Evolutionary conservation across 2,113 vertebrate genomes (phyloP).

Genomic region (Triplophysa rosa): DNA sequence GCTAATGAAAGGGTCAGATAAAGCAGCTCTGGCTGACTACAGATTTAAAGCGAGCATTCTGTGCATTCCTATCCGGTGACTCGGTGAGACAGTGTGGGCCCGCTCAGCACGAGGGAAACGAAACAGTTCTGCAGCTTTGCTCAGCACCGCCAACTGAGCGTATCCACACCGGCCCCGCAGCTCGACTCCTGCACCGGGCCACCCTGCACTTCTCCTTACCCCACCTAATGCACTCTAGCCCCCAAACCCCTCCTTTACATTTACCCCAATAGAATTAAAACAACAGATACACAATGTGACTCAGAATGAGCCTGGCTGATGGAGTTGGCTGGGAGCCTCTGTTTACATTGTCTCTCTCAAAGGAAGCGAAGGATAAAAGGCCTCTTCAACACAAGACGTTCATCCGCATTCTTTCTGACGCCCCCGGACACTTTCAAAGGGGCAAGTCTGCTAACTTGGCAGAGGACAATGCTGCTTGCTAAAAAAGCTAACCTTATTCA

Average conservation of each 20-base stretch:
- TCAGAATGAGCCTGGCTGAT: constrained; percentile 52
- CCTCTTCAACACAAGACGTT: constrained; percentile 72
- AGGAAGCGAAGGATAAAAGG: constrained; percentile 89
- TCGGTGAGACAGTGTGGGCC: constrained; percentile 74
- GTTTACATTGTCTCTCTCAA: constrained; percentile 92
- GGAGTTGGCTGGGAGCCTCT: constrained; percentile 79
- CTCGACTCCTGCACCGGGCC: constrained; percentile 37
- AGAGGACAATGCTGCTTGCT: constrained; percentile 37
- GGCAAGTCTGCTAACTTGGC: constrained; percentile 46
- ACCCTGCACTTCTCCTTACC: constrained; percentile 42
- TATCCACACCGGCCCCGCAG: constrained; percentile 14
- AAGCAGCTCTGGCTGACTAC: constrained; percentile 81
- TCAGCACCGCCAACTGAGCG: constrained; percentile 22
- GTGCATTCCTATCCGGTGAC: constrained; percentile 87
- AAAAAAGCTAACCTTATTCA: constrained; percentile 39
- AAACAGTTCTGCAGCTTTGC: constrained; percentile 30
- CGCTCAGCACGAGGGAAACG: constrained; percentile 39
- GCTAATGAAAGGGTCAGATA: constrained; percentile 72
- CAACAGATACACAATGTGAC: constrained; percentile 50
- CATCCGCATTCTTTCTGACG: constrained; percentile 80
- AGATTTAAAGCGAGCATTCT: constrained; percentile 94
- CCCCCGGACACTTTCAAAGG: constrained; percentile 75
- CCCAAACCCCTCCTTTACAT: constrained; percentile 7
- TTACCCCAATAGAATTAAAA: constrained; percentile 52
- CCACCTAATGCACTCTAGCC: not conserved